phyloP scores from a whole-genome alignment of 2,888 invertebrate species.

The Drosophila mimetica region DNA sequence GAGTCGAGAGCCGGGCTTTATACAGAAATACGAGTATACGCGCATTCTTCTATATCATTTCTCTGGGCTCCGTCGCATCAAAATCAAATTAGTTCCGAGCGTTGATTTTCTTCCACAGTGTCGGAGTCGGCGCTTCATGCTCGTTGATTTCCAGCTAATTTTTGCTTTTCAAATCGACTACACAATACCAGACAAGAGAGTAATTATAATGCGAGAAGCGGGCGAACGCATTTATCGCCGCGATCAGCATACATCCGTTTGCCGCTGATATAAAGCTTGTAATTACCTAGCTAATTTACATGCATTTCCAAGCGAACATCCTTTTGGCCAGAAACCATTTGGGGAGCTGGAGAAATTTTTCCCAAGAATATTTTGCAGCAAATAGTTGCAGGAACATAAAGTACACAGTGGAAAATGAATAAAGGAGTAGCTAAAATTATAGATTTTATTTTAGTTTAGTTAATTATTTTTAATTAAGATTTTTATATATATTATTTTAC shows the following conservation, averaged over 20 bases:
- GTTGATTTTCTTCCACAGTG: constrained; percentile 67
- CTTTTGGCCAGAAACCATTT: constrained; percentile 41
- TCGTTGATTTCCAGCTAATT: constrained; percentile 76
- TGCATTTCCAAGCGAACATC: constrained; percentile 63
- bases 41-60: constrained; percentile 70
- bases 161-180: constrained; percentile 59
- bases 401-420: not conserved
- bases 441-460: no score
- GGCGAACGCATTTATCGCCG: constrained; percentile 69
- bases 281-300: constrained; percentile 73
- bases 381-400: constrained; percentile 56
- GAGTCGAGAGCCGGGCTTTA: constrained; percentile 35
- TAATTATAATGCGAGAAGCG: constrained; percentile 75
- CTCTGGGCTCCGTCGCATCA: constrained; percentile 64
- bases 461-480: not conserved
- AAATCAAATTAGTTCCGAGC: constrained; percentile 79
- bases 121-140: constrained; percentile 69
- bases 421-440: no score
- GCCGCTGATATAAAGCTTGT: constrained; percentile 49
- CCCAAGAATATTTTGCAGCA: constrained; percentile 67
- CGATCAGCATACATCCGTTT: constrained; percentile 74
- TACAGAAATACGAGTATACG: constrained; percentile 13
- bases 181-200: constrained; percentile 51
- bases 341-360: constrained; percentile 38
- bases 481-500: no score